Evolutionary conservation across 2,888 invertebrate species (phyloP), one percentile per base, ranked within the genome.

Genomic region (Eupithecia insigniata): DNA sequence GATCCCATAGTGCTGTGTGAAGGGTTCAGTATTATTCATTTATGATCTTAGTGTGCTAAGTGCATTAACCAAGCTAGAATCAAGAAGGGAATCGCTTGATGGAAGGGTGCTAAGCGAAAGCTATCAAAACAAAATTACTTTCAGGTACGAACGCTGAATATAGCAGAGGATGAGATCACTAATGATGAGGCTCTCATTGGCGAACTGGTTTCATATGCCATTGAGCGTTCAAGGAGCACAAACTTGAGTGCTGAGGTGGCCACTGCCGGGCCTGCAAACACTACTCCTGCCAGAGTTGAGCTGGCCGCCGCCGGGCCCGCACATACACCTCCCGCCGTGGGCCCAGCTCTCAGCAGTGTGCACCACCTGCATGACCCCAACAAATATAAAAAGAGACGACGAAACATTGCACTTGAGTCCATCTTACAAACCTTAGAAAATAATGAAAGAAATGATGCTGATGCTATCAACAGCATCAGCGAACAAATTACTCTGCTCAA

Each of bases 361-460:
- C 22, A n/a, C 1, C 4, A 28, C n/a, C 70, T 51, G 6, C 36
- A 36, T 0, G 34, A 26, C 2, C 14, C 43, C 14, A 61, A 60
- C 34, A 62, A 10, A 22, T 28, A 68, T 60, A 78, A 79, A 70
- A 84, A 80, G 61, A 81, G 79, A 55, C 77, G 80, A 16, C 80
- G 83, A 36, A 90, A 90, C 78, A 84, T 85, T 0, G 90, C 90
- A 2, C n/a, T 89, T 0, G 78, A 81, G 28, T 89, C 90, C 0
- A 80, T 89, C 18, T 72, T 87, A 28, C 78, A 79, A 62, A 72
- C 79, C 10, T 73, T 80, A 14, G 74, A 80, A 10, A 69, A 69
- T 71, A 73, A 66, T 12, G 60, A 16, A 51, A 66, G 0, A 32
- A 65, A 62, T 22, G 32, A 36, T 61, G 51, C 26, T 22, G 32